These are phyloP conservation scores for Geotrupes spiniger DNA, from an alignment of 2,888 invertebrate species.

Conservation along the genomic window DNA sequence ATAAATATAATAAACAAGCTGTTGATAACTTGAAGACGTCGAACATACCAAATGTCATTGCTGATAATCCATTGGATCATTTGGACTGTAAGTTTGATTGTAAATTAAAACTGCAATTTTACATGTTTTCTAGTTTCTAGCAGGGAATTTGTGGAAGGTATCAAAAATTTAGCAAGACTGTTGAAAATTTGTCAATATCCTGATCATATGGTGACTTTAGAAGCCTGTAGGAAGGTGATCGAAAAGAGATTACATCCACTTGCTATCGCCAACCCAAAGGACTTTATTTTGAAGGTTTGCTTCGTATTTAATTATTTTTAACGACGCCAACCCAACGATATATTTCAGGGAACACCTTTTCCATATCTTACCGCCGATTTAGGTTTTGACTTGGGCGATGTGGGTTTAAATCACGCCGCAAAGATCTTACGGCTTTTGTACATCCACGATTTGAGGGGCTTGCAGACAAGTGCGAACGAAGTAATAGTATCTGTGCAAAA, in stretches of 20 bases:
- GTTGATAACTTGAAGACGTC: constrained; percentile 59
- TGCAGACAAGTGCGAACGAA: constrained; percentile 94
- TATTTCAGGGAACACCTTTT: constrained; percentile 62
- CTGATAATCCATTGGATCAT: constrained; percentile 80
- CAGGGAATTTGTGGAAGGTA: constrained; percentile 79
- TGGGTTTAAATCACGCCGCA: constrained; percentile 66
- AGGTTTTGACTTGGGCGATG: constrained; percentile 66
- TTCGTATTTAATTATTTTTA: constrained; percentile 11
- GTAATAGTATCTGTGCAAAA: constrained; percentile 88
- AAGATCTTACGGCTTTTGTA: constrained; percentile 78
- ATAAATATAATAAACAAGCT: constrained; percentile 67
- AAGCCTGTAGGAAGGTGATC: constrained; percentile 65
- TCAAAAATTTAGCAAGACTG: constrained; percentile 73
- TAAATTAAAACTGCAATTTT: not conserved
- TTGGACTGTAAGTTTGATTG: constrained; percentile 70
- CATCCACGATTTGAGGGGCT: constrained; percentile 76
- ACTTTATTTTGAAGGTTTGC: constrained; percentile 50
- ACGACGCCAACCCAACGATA: not conserved
- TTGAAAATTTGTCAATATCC: constrained; percentile 79
- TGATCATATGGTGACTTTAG: constrained; percentile 72
- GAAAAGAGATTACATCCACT: constrained; percentile 58
- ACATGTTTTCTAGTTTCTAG: constrained; percentile 65
- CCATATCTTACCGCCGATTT: constrained; percentile 66
- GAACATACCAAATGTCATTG: constrained; percentile 69
- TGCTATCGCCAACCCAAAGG: constrained; percentile 56